Base-by-base conservation (phyloP, 2,888 invertebrate genomes). In the Parnassius smintheus region DNA sequence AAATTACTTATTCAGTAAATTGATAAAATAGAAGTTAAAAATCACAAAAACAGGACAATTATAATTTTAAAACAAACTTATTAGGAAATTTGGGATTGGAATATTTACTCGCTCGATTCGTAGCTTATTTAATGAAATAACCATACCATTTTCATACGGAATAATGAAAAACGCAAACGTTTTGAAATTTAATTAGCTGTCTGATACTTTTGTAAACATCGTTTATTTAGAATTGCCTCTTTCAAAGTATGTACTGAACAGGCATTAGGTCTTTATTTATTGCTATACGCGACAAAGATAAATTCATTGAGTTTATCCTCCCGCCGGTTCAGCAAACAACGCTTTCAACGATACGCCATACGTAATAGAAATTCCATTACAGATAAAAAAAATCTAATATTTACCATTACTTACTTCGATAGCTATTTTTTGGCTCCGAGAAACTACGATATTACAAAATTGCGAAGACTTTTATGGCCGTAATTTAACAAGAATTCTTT, bases 271-370 rank as follows among this genome's bases (percentile, higher is more conserved):
- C 72, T 72, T 81, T 81, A 82, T 83, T 85, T 84, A 83, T 80
- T 78, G 75, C 77, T 74, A 78, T 72, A 73, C 81, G 75, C 79
- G 79, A 80, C 77, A 71, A 77, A 77, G 80, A 85, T 83, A 81
- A 84, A 84, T 85, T 79, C 74, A 73, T 76, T 73, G 68, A 76
- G 78, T 83, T 85, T 82, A 83, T 85, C 80, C 82, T 74, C 65
- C 65, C 72, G 73, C 68, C 73, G 53, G 76, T 75, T 78, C 80
- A 80, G 78, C 82, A 80, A 82, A 80, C 78, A 77, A 68, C 56
- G 59, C 51, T 41, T 42, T 45, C 48, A 25, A 9, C 51, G 51
- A 50, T 51, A 53, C 53, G 56, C 53, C 53, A 49, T 51, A 25
- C 42, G 42, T 56, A 52, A 58, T 61, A 61, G 55, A 58, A 59